These are phyloP conservation scores for Chymomyza caudatula DNA, from an alignment of 2,888 invertebrate species.

Conservation along the genomic window DNA sequence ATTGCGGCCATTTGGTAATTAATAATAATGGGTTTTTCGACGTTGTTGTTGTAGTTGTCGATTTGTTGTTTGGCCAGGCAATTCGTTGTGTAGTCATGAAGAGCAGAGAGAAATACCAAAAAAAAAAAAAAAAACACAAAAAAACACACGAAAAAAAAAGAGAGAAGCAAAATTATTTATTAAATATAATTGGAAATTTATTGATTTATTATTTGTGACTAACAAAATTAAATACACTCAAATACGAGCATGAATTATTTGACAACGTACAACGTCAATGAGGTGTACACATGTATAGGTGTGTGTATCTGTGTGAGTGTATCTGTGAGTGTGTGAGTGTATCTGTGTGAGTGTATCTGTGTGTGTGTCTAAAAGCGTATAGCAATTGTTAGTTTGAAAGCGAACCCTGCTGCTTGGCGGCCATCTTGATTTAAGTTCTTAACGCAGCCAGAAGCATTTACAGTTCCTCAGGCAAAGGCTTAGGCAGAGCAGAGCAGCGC, in stretches of 20 bases:
- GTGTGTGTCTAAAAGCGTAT: constrained; percentile 27
- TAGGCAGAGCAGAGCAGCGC: neutral
- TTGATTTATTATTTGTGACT: constrained; percentile 68
- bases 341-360: constrained; percentile 21
- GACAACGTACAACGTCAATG: constrained; percentile 67
- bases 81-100: constrained; percentile 5
- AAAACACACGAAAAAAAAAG: constrained; percentile 11
- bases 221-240: constrained; percentile 67
- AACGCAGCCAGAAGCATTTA: neutral
- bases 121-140: constrained; percentile 11
- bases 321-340: constrained; percentile 11
- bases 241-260: constrained; percentile 70
- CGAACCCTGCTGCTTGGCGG: constrained; percentile 26
- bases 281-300: constrained; percentile 40
- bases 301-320: constrained; percentile 23
- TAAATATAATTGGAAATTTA: constrained; percentile 69
- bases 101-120: constrained; percentile 3
- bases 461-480: neutral
- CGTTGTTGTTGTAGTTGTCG: neutral
- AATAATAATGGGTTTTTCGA: neutral
- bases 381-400: constrained; percentile 39
- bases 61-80: constrained; percentile 1
- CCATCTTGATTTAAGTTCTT: constrained; percentile 18
- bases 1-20: constrained; percentile 11
- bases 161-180: constrained; percentile 57